Evolutionary conservation across 2,888 invertebrate genomes (phyloP).

Genomic region (Ophioninae sp.): DNA sequence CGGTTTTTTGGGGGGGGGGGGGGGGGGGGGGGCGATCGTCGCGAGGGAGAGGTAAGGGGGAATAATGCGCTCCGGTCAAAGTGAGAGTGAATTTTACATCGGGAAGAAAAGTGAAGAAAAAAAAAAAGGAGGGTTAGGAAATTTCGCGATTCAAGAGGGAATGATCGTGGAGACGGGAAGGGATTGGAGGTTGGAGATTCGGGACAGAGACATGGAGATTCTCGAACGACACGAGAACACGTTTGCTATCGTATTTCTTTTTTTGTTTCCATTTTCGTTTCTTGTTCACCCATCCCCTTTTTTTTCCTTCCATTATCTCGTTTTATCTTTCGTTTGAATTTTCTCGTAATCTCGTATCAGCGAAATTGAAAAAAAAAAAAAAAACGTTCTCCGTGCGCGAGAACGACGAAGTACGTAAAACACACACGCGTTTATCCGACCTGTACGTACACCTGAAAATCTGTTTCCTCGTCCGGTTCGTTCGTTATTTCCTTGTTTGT

Average conservation of each 20-base stretch:
- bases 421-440: conserved; percentile 50
- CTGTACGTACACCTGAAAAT: conserved; percentile 75
- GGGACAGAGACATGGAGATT: conserved; percentile 52
- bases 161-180: conserved; percentile 55
- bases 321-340: neutral
- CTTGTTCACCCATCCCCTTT: conserved; percentile 42
- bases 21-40: neutral
- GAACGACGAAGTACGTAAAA: conserved; percentile 69
- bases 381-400: neutral
- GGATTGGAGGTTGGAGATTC: conserved; percentile 50
- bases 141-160: neutral
- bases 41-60: neutral
- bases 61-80: conserved; percentile 9
- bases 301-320: conserved; percentile 58
- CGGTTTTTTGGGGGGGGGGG: conserved; percentile 47
- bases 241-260: conserved; percentile 9
- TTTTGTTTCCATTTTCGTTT: neutral
- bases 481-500: neutral
- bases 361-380: neutral
- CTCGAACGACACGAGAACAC: conserved; percentile 71
- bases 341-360: neutral
- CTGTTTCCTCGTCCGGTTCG: neutral
- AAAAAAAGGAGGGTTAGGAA: conserved; percentile 19
- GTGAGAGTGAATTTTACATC: neutral
- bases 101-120: neutral